Evolutionary conservation across 1,140 invertebrate species (phyloP), one percentile per base, ranked within the genome.

Genomic region (Gryllus bimaculatus): DNA sequence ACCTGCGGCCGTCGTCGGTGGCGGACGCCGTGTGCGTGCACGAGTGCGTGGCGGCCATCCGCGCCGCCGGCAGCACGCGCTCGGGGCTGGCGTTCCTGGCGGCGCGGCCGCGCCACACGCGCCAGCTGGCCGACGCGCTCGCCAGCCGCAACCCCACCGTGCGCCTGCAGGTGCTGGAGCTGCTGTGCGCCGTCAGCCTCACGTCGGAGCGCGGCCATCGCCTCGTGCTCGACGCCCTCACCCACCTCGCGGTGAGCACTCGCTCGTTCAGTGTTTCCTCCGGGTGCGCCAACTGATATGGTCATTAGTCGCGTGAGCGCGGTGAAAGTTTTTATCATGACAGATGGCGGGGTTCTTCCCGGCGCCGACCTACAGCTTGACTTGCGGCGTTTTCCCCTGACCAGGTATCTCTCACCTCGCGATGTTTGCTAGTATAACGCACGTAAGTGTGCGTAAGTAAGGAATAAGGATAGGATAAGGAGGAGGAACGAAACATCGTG

Each of bases 161-260:
- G n/a, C 89, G 89, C 82, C 87, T 88, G 66, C 88, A 89, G 83
- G 85, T 89, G 21, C 87, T 89, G 77, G 88, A 90, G 79, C 82
- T 90, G 8, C 82, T 90, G 39, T 87, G 87, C 73, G 88, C 88
- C 0, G 82, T 90, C 6, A 88, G 86, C 81, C 84, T 89, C 48
- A 89, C 88, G 82, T 89, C 87, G 8, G 76, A 81, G 10, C 84
- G 87, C 20, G 89, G 89, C 8, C 87, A 88, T 79, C 79, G 82
- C 39, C 82, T 87, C 66, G 85, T 85, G 7, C 77, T 89, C 39
- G 84, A 88, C 74, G 86, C 87, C 0, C 81, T 90, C n/a, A 15
- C 81, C 12, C 80, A 83, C 74, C 81, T 81, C 18, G 82, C 83
- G 83, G 83, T 83, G 79, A 79, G 79, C 20, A 20, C 47, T 3